Conservation (phyloP, 2,888 invertebrate genomes). For the Melanostoma scalare region DNA sequence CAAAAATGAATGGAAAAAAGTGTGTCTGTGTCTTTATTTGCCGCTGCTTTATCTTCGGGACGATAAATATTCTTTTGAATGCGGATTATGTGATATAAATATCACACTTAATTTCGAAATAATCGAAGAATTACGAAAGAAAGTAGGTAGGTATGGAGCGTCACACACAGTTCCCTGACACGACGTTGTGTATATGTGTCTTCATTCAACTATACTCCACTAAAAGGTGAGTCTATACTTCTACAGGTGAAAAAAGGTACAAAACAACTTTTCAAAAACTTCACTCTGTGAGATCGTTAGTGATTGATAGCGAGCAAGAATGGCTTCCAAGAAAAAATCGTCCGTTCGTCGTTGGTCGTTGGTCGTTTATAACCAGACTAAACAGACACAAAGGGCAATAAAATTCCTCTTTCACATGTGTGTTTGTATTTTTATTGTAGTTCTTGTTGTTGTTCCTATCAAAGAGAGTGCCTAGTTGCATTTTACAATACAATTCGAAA, state of each 20-base stretch:
- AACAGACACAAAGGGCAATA: slow-evolving; percentile 62
- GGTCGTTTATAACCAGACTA: slow-evolving; percentile 22
- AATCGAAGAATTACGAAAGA: slow-evolving; percentile 54
- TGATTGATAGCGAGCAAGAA: slow-evolving; percentile 63
- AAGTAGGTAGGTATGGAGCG: slow-evolving; percentile 7
- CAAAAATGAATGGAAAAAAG: slow-evolving; percentile 43
- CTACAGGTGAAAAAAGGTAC: slow-evolving; percentile 59
- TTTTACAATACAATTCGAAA: slow-evolving; percentile 1
- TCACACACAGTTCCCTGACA: neutral
- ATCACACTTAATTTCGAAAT: slow-evolving; percentile 52
- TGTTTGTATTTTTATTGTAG: slow-evolving; percentile 30
- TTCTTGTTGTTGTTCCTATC: neutral
- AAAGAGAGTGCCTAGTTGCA: neutral
- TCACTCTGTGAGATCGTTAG: slow-evolving; percentile 53
- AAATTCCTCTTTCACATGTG: slow-evolving; percentile 22
- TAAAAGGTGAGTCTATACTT: slow-evolving; percentile 7
- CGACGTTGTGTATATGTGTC: slow-evolving; percentile 3
- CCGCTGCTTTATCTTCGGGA: slow-evolving; percentile 22
- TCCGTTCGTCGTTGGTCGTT: slow-evolving; percentile 12
- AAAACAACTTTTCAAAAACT: slow-evolving; percentile 50
- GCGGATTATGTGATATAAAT: slow-evolving; percentile 47
- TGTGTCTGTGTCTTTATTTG: slow-evolving; percentile 25
- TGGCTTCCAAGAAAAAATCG: slow-evolving; percentile 61
- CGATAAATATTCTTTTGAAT: slow-evolving; percentile 36
- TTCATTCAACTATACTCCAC: slow-evolving; percentile 22